A percentile compares a stretch with the other conserved stretches of the same genome.
Evolutionary conservation across 1,140 invertebrate species (phyloP).

Genomic region (Mesaphorura yosii): DNA sequence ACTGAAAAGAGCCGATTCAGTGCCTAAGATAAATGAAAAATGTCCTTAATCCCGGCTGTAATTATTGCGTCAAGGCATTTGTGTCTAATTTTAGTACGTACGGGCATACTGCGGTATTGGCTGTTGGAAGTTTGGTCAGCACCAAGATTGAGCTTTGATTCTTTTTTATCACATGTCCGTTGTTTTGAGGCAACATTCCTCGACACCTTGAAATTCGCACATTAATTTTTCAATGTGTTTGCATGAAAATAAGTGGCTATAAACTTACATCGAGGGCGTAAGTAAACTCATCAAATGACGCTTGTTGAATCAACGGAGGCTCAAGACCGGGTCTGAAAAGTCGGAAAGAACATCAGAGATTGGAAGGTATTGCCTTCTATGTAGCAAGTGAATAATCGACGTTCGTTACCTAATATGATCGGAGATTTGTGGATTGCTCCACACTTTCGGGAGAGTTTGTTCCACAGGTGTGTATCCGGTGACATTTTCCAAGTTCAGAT

Average conservation of each 20-base stretch:
- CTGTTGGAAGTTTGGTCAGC: constrained; percentile 16
- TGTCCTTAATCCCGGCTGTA: no score
- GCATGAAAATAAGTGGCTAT: no score
- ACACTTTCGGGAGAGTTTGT: constrained; percentile 54
- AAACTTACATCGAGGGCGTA: constrained; percentile 72
- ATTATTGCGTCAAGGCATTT: background rate
- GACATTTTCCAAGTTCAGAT: constrained; percentile 50
- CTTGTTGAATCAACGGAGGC: constrained; percentile 57
- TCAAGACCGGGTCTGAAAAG: constrained; percentile 38
- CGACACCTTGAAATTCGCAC: no score
- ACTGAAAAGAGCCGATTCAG: constrained; percentile 28
- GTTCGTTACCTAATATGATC: constrained; percentile 37
- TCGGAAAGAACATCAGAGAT: background rate
- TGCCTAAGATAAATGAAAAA: constrained; percentile 15
- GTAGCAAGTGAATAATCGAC: background rate
- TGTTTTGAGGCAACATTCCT: constrained; percentile 53
- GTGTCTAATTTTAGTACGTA: constrained; percentile 25
- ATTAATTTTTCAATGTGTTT: no score
- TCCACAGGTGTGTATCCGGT: constrained; percentile 47
- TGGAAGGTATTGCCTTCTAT: background rate
- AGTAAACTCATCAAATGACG: constrained; percentile 66
- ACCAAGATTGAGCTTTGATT: constrained; percentile 18
- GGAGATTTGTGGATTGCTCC: constrained; percentile 54
- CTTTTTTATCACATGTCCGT: constrained; percentile 28
- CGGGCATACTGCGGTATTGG: constrained; percentile 32